Conservation (phyloP, 2,797 vertebrate genomes). For the Eospalax fontanierii region DNA sequence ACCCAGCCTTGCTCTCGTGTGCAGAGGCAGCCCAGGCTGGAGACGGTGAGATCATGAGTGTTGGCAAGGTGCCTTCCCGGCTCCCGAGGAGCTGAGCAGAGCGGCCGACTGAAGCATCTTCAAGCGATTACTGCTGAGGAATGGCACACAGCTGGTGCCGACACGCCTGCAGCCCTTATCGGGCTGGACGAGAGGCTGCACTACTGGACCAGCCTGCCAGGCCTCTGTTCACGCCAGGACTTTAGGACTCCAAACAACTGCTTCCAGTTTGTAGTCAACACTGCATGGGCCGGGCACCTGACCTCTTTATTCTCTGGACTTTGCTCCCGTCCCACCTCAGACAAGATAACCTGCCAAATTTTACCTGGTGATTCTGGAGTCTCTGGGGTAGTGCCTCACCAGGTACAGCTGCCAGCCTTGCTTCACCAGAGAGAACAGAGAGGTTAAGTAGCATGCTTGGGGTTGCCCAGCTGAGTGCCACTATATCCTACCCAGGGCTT, state of each 20-base stretch:
- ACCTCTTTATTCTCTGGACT: not conserved
- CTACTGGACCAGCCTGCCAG: accelerated
- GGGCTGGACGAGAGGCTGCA: accelerated
- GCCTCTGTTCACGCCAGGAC: accelerated
- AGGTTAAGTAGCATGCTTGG: not conserved
- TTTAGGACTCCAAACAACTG: not conserved
- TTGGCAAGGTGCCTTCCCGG: accelerated
- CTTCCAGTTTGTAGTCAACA: accelerated
- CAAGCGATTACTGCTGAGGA: accelerated
- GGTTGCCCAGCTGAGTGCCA: too few species aligned
- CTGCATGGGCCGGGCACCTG: accelerated
- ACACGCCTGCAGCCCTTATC: accelerated
- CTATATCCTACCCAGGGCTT: accelerated
- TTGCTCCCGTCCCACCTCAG: not conserved
- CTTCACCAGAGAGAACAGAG: not conserved
- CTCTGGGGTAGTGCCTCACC: accelerated
- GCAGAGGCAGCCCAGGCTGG: too few species aligned
- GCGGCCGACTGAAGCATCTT: not conserved
- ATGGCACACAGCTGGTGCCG: not conserved
- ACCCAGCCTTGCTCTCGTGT: not conserved
- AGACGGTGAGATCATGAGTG: accelerated
- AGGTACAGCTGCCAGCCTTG: accelerated
- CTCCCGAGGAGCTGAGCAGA: not conserved
- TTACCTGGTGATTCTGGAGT: not conserved
- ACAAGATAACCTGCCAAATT: not conserved